Evolutionary conservation across 2,113 vertebrate genomes (phyloP), one percentile per base, ranked within the genome.

Genomic region (Xiphias gladius): DNA sequence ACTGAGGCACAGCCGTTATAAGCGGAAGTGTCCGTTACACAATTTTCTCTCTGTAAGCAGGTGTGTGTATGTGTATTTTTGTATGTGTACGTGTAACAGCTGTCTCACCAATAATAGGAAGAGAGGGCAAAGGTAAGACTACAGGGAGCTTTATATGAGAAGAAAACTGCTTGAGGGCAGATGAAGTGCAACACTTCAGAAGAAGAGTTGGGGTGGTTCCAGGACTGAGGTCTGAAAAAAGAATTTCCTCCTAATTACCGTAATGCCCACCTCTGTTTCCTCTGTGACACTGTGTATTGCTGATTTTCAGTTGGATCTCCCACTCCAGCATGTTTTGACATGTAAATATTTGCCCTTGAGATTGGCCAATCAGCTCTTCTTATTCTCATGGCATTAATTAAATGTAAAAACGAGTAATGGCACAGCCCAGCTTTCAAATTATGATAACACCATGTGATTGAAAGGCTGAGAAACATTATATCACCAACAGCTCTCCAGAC

Each of bases 341-440:
- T 41, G 24, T 58, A 65, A 46, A 90, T 80, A 41, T 82, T 82
- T 66, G 9, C 50, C 63, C 30, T 39, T 64, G 80, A 59, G 69
- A 72, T 7, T 26, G 46, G 62, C 66, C 82, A 81, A 22, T 78
- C 63, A 62, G 7, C 62, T 43, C 26, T 2, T 63, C 11, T 54
- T 76, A 28, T 76, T 76, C 86, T 73, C 65, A 8, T 35, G 62
- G 32, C 35, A 24, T 62, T 87, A 76, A 84, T 83, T 76, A 68
- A 28, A 28, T 24, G 28, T 48, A 22, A 37, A 32, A 46, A 28
- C 16, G 4, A 73, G 58, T 68, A 57, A 66, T 55, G 62, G 72
- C 64, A 58, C 57, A n/a, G 7, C 24, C 48, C 63, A 19, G 63
- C 59, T 59, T 55, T 54, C 20, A 39, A 19, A 6, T 68, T 63